Conservation (phyloP, 2,797 vertebrate species). For the Gorsachius magnificus region DNA sequence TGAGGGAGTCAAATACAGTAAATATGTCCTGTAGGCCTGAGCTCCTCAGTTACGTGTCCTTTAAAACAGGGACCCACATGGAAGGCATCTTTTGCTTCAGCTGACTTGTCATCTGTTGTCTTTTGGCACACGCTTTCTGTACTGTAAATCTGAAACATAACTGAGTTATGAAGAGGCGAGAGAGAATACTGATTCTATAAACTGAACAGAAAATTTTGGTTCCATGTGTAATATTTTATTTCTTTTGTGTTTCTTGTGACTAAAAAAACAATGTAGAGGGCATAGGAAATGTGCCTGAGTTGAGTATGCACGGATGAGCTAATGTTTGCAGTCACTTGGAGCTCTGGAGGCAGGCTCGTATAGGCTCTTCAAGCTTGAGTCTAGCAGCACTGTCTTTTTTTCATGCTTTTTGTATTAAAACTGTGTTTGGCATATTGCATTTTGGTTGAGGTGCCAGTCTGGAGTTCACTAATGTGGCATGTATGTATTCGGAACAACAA, state of each 20-base stretch:
- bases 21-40: background rate
- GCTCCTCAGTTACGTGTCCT: background rate
- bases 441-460: background rate
- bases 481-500: background rate
- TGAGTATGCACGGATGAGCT: background rate
- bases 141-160: background rate
- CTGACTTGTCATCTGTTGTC: background rate
- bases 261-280: background rate
- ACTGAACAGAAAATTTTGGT: background rate
- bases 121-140: background rate
- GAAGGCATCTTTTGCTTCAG: background rate
- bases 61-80: background rate
- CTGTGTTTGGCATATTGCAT: background rate
- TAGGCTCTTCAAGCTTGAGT: background rate
- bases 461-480: background rate
- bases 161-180: rapidly evolving
- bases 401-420: background rate
- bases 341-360: background rate
- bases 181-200: background rate
- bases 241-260: background rate
- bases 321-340: background rate
- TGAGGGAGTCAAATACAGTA: background rate
- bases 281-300: background rate
- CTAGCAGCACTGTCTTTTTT: background rate
- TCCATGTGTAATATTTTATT: background rate